These are phyloP conservation scores for Sebastes diaconus DNA, from an alignment of 2,797 vertebrate species.

Conservation along the genomic window DNA sequence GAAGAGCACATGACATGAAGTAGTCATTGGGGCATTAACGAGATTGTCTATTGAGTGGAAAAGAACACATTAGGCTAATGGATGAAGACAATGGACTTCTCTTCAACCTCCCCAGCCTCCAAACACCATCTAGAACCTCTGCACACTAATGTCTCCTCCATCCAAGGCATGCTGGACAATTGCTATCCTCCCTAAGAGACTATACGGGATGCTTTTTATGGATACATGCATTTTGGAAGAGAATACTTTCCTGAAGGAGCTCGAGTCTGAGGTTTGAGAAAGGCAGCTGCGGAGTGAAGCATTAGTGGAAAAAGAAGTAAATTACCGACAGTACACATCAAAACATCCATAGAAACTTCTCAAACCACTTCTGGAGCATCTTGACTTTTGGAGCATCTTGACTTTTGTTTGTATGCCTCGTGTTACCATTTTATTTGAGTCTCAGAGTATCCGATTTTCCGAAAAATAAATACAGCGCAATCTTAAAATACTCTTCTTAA, in stretches of 20 bases:
- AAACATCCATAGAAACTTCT: background rate
- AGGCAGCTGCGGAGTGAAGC: background rate
- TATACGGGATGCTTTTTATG: conserved; percentile 28
- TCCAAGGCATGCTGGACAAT: conserved; percentile 31
- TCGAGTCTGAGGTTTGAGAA: background rate
- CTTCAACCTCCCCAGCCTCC: conserved; percentile 43
- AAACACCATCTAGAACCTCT: conserved; percentile 52
- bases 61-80: conserved; percentile 78
- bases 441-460: background rate
- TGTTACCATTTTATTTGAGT: background rate
- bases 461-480: background rate
- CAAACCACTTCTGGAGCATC: background rate
- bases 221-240: conserved; percentile 15
- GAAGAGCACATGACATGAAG: conserved; percentile 36
- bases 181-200: conserved; percentile 21
- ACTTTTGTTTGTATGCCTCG: background rate
- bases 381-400: background rate
- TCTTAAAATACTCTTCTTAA: background rate
- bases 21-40: conserved; percentile 47
- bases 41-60: conserved; percentile 55
- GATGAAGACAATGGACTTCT: conserved; percentile 54
- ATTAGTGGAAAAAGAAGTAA: background rate
- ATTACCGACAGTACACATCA: background rate
- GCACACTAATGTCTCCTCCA: conserved; percentile 63
- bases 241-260: background rate